phyloP scores from a whole-genome alignment of 2,888 invertebrate genomes.

The Ichneumoninae sp. region DNA sequence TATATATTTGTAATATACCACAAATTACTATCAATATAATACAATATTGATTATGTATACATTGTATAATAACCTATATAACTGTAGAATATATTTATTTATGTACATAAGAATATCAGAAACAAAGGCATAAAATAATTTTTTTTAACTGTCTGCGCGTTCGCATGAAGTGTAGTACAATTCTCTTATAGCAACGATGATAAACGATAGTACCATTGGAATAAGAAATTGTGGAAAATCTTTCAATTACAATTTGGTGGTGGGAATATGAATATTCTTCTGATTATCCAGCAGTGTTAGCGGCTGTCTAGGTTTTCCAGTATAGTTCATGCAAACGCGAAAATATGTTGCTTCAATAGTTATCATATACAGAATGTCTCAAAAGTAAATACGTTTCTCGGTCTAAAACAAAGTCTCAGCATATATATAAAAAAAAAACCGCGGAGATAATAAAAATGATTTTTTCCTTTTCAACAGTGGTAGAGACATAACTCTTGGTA shows the following conservation, averaged over 20 bases:
- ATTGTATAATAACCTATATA: conserved; percentile 79
- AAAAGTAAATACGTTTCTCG: conserved; percentile 54
- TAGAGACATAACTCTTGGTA: conserved; percentile 1
- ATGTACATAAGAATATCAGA: conserved; percentile 81
- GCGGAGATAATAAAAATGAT: conserved; percentile 15
- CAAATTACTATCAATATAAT: conserved; percentile 82
- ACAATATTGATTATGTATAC: conserved; percentile 83
- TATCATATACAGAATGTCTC: conserved; percentile 60
- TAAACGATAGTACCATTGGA: conserved; percentile 56
- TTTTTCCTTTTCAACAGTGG: conserved; percentile 22
- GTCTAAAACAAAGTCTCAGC: conserved; percentile 38
- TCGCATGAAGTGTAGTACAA: conserved; percentile 71
- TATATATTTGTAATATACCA: conserved; percentile 78
- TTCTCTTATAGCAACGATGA: conserved; percentile 63
- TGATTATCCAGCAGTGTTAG: conserved; percentile 16
- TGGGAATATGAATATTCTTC: conserved; percentile 20
- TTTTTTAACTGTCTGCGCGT: conserved; percentile 69
- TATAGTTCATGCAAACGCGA: conserved; percentile 69
- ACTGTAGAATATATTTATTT: conserved; percentile 81
- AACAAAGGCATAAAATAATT: conserved; percentile 70
- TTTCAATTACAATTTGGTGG: conserved; percentile 47
- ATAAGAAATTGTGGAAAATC: conserved; percentile 66
- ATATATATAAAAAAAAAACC: conserved; percentile 12
- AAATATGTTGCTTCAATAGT: conserved; percentile 55
- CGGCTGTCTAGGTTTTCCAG: conserved; percentile 1